Percentiles rank a stretch among this genome's conserved stretches.
phyloP scores from a whole-genome alignment of 2,888 invertebrate genomes.

The Trachelus tabidus region DNA sequence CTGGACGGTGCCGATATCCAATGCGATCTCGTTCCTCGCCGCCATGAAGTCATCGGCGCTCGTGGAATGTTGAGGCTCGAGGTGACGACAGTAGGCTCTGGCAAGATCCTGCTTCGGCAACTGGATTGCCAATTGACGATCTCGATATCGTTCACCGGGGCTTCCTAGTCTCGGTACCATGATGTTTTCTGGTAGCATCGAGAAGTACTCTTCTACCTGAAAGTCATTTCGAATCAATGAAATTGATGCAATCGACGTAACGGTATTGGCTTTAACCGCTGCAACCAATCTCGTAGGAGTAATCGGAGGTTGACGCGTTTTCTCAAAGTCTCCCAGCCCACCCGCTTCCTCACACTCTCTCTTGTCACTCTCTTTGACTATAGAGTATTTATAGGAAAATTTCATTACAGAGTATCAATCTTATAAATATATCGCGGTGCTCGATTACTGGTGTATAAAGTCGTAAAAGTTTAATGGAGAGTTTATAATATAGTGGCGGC shows the following conservation, averaged over 20 bases:
- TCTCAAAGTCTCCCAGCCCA: too few species aligned
- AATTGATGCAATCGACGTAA: too few species aligned
- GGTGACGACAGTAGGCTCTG: slow-evolving; percentile 86
- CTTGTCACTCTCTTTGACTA: too few species aligned
- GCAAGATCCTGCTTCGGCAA: slow-evolving; percentile 95
- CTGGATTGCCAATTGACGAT: slow-evolving; percentile 86
- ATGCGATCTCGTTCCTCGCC: slow-evolving; percentile 92
- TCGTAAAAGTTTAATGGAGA: slow-evolving; percentile 26
- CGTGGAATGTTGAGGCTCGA: slow-evolving; percentile 80
- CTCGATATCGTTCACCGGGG: slow-evolving; percentile 84
- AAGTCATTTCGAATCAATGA: slow-evolving; percentile 34
- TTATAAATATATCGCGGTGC: neutral
- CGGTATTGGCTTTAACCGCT: neutral
- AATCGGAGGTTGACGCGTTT: neutral
- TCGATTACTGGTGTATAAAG: slow-evolving; percentile 23
- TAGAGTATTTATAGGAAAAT: too few species aligned
- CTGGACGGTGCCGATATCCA: slow-evolving; percentile 84
- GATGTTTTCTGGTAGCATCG: slow-evolving; percentile 80
- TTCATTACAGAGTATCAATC: too few species aligned
- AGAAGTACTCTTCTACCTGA: slow-evolving; percentile 93
- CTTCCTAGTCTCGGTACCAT: slow-evolving; percentile 78
- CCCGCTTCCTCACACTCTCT: too few species aligned
- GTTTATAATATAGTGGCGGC: neutral
- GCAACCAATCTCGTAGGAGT: neutral
- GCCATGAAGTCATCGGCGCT: slow-evolving; percentile 95